Evolutionary conservation across 2,888 invertebrate species (phyloP).

Genomic region (Anthoptus insignis): DNA sequence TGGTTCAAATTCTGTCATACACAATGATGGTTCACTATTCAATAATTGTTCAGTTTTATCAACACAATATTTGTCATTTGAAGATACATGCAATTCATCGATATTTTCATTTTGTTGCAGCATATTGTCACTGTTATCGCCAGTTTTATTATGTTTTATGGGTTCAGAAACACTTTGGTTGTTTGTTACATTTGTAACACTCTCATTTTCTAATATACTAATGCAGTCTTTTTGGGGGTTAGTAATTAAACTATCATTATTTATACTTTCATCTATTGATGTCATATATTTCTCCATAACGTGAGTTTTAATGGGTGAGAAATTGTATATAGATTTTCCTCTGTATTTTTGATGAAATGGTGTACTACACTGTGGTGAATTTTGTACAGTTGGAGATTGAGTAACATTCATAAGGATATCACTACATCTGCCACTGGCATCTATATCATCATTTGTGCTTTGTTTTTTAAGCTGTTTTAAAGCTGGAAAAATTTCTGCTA

Average conservation of each 20-base stretch:
- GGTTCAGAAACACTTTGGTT: neutral
- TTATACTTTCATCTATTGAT: constrained; percentile 49
- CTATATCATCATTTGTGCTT: constrained; percentile 49
- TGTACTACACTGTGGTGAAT: constrained; percentile 75
- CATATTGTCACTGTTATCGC: neutral
- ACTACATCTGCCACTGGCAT: constrained; percentile 54
- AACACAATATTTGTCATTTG: neutral
- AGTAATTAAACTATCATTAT: constrained; percentile 14
- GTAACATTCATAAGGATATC: constrained; percentile 53
- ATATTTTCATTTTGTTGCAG: neutral
- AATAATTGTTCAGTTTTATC: constrained; percentile 20
- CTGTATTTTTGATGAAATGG: constrained; percentile 74
- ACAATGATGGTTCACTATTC: constrained; percentile 52
- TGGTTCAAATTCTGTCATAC: constrained; percentile 61
- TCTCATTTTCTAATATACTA: neutral
- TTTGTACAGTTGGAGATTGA: constrained; percentile 47
- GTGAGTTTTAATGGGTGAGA: constrained; percentile 70
- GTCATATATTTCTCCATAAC: constrained; percentile 53
- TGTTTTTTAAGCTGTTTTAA: constrained; percentile 57
- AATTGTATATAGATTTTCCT: constrained; percentile 73
- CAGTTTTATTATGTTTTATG: neutral
- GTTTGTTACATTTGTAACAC: neutral
- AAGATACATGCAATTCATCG: neutral
- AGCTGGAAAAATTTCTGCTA: constrained; percentile 64
- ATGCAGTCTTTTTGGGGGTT: neutral